These are phyloP conservation scores for Malthinus flaveolus DNA, from an alignment of 2,888 invertebrate genomes.

Conservation along the genomic window DNA sequence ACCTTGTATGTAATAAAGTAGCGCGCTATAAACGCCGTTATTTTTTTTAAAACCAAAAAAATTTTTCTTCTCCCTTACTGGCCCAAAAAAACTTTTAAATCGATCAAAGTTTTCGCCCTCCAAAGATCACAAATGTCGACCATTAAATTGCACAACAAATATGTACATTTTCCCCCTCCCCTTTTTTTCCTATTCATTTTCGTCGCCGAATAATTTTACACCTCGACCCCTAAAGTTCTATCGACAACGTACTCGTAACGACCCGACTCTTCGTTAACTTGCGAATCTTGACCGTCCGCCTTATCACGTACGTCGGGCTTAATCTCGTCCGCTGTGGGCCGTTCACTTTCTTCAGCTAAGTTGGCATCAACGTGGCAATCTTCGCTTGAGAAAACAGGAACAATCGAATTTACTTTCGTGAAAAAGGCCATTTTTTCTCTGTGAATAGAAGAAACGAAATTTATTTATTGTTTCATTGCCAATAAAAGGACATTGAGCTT, in stretches of 20 bases:
- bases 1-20: neutral
- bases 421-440: conserved; percentile 98
- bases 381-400: conserved; percentile 73
- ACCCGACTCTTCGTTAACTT: conserved; percentile 49
- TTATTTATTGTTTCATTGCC: neutral
- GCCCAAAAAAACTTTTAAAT: no score
- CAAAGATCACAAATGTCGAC: neutral
- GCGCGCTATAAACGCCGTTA: neutral
- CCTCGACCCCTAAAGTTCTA: conserved; percentile 82
- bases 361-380: conserved; percentile 49
- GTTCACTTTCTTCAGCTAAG: conserved; percentile 11
- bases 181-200: no score
- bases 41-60: no score
- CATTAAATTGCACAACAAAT: neutral
- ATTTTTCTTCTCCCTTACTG: no score
- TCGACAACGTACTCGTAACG: conserved; percentile 83
- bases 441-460: conserved; percentile 48
- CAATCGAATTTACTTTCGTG: conserved; percentile 76
- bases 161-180: neutral
- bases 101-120: neutral
- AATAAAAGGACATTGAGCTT: no score
- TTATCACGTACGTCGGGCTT: conserved; percentile 37
- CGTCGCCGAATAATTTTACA: conserved; percentile 56
- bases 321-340: conserved; percentile 33
- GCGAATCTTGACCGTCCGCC: conserved; percentile 54